A percentile compares a stretch with the other conserved stretches of the same genome.
phyloP scores from a whole-genome alignment of 2,797 vertebrate species.

The Anableps anableps region DNA sequence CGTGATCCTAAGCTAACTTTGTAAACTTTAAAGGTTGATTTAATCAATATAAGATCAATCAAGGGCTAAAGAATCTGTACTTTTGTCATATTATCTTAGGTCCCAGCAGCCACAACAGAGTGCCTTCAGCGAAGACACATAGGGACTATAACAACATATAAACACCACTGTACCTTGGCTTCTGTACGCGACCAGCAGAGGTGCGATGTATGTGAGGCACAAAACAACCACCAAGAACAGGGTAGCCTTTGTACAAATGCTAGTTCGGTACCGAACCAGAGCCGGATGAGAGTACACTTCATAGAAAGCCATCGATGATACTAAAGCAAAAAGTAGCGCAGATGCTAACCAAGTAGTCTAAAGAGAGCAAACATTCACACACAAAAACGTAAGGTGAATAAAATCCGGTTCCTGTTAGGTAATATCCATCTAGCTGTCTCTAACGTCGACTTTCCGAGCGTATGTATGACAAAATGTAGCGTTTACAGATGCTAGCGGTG shows the following conservation, averaged over 20 bases:
- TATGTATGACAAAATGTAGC: background rate
- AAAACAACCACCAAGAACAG: constrained; percentile 82
- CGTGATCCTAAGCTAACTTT: no score
- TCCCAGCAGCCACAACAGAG: background rate
- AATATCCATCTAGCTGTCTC: background rate
- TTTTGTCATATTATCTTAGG: background rate
- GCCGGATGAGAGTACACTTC: constrained; percentile 88
- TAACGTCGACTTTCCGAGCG: no score
- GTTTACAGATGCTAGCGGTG: background rate
- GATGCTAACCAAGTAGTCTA: constrained; percentile 24
- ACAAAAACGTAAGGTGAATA: background rate
- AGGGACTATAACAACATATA: background rate
- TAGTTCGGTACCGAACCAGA: constrained; percentile 84
- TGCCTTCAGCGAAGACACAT: background rate
- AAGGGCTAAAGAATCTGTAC: no score
- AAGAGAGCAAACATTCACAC: background rate
- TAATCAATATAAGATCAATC: no score
- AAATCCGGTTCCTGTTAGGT: background rate
- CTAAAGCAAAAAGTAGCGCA: constrained; percentile 21
- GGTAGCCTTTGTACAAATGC: constrained; percentile 88
- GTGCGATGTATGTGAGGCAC: constrained; percentile 89
- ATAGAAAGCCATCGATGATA: constrained; percentile 84
- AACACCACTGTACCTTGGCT: constrained; percentile 86
- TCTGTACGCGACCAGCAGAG: constrained; percentile 91
- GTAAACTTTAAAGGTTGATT: no score